Evolutionary conservation across 1,140 invertebrate species (phyloP), one percentile per base, ranked within the genome.

Genomic region (Venturia canescens): DNA sequence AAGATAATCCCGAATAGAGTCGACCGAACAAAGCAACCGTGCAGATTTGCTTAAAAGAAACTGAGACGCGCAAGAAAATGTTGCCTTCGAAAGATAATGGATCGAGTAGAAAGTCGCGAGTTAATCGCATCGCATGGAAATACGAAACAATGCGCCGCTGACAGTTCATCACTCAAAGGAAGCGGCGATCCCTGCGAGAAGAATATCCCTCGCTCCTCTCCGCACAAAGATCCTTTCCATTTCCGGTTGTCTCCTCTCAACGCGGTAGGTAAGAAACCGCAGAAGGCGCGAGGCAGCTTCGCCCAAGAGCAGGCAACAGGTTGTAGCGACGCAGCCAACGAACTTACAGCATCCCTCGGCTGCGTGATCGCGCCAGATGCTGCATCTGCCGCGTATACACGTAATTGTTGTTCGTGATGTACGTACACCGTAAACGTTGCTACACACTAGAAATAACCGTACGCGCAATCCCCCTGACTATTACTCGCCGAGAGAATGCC

Each of bases 401-500:
- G 27, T 63, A 63, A 63, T 63, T 15, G 60, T 63, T 63, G 5
- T 23, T 26, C 60, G 60, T 26, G 60, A 63, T 63, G 23, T 63
- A 63, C 60, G 60, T 63, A 26, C 23, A 63, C 60, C 3, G 21
- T 63, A 23, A 2, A 63, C n/a, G 60, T 63, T 63, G 23, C 23
- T 63, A 63, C 60, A 26, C 21, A 27, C 21, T n/a, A 27, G 23
- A 63, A 63, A 63, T 63, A 63, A 26, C 21, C 60, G 23, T 63
- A 63, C 60, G 60, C 60, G 60, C 60, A 63, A 63, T 63, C 23
- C 16, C 13, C 26, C 60, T 27, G 15, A n/a, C 60, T 27, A 63
- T 63, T 63, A 63, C 60, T 63, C 60, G 60, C 27, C 60, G 60
- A 63, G 23, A 23, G 60, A 63, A 63, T 63, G 60, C 60, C 7